Evolutionary conservation across 2,797 vertebrate species (phyloP).

Genomic region (Enteromius fasciolatus): DNA sequence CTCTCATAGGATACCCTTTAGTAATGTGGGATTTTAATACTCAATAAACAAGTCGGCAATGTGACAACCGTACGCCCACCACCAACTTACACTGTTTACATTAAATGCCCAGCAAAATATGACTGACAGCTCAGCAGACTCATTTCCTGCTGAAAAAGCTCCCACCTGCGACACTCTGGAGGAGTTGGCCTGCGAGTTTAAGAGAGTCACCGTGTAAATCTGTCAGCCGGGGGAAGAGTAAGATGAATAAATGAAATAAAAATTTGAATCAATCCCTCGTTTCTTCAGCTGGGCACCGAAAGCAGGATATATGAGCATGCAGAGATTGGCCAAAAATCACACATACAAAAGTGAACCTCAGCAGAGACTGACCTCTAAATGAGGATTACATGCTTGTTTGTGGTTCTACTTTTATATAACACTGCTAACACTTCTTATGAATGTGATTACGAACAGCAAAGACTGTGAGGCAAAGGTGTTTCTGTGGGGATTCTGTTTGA

Average conservation of each 20-base stretch:
- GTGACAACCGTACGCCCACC: conserved; percentile 39
- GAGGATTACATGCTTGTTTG: conserved; percentile 9
- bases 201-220: conserved; percentile 50
- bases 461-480: not conserved
- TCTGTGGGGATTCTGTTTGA: conserved; percentile 7
- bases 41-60: conserved; percentile 54
- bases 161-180: conserved; percentile 22
- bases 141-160: conserved; percentile 38
- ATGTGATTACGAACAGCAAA: not conserved
- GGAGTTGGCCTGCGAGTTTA: conserved; percentile 18
- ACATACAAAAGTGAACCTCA: conserved; percentile 54
- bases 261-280: conserved; percentile 14
- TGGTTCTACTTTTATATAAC: not conserved
- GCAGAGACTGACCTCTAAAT: conserved; percentile 10
- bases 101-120: conserved; percentile 28
- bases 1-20: conserved; percentile 39
- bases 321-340: conserved; percentile 67
- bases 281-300: not conserved
- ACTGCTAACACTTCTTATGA: conserved; percentile 2
- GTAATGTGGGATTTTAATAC: conserved; percentile 32
- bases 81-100: conserved; percentile 44
- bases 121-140: conserved; percentile 33
- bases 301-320: not conserved
- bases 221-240: conserved; percentile 55
- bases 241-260: conserved; percentile 56